These are phyloP conservation scores for Aix galericulata DNA, from an alignment of 2,113 vertebrate species.

Conservation along the genomic window DNA sequence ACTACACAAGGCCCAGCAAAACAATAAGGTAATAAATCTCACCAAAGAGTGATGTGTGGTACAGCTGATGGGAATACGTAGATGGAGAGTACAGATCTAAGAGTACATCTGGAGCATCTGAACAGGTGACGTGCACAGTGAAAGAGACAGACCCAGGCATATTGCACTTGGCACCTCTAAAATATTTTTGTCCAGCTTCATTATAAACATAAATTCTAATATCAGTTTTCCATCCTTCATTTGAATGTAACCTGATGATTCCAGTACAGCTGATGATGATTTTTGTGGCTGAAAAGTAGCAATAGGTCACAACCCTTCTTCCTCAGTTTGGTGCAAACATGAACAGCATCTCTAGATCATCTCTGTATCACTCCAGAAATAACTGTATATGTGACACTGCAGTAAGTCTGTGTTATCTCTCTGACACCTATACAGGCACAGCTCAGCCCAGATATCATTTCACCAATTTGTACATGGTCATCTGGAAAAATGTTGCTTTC, in stretches of 20 bases:
- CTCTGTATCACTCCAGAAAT: background rate
- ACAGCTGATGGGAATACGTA: background rate
- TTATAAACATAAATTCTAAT: background rate
- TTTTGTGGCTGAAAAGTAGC: background rate
- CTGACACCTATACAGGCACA: background rate
- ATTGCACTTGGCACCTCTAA: background rate
- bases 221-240: background rate
- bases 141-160: background rate
- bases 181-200: background rate
- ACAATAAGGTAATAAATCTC: slow-evolving; percentile 13
- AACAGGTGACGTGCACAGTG: background rate
- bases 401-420: background rate
- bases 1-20: background rate
- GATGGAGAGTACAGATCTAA: background rate
- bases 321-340: background rate
- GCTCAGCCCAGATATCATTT: background rate
- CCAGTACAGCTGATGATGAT: background rate
- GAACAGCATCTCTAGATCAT: background rate
- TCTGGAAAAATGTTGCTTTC: background rate
- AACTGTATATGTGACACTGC: background rate
- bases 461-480: background rate
- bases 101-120: background rate
- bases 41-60: background rate
- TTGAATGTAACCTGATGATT: background rate
- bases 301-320: background rate